Base-by-base conservation (phyloP, 2,113 vertebrate species). In the Phyllostomus hastatus region DNA sequence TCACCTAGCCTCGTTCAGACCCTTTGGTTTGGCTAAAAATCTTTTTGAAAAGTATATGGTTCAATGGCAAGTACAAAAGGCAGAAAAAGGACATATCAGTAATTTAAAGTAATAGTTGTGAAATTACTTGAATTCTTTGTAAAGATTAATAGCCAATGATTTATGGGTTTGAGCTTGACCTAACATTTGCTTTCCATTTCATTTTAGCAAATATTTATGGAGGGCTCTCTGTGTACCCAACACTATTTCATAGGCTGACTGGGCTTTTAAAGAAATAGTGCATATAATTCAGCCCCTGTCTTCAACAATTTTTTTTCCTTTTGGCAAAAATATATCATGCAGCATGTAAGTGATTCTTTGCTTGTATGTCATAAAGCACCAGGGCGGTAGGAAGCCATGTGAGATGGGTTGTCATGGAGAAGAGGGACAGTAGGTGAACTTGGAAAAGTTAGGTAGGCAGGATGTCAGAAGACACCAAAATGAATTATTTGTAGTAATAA, bases 401-500 rank as follows among this genome's bases (percentile, higher is more conserved):
- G 81, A 54, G 41, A 84, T 64, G 67, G 11, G 61, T 83, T 87
- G 94, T 94, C 90, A 73, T 46, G 41, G 84, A 85, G 46, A 75
- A 17, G 19, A 19, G 66, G 59, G n/a, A 46, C 17, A 33, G 90
- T 22, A 92, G 85, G 50, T 73, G 61, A 90, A 86, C 73, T 88
- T 83, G 87, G 35, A 96, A 64, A 31, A 69, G 82, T 96, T 91
- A 90, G 83, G 67, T 75, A 48, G 10, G 64, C 10, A 22, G 84
- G 67, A 84, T 88, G 61, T 95, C 67, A 96, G 81, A 85, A 85
- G 89, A 97, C 69, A 83, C 41, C 31, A 46, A n/a, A 96, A 90
- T 88, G 76, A 95, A 95, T 95, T 96, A 91, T 95, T 97, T 97
- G 78, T 85, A 57, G 41, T 88, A 88, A 95, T 90, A 95, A 88